Evolutionary conservation across 2,113 vertebrate species (phyloP), one percentile per base, ranked within the genome.

Genomic region (Dasyornis broadbenti): DNA sequence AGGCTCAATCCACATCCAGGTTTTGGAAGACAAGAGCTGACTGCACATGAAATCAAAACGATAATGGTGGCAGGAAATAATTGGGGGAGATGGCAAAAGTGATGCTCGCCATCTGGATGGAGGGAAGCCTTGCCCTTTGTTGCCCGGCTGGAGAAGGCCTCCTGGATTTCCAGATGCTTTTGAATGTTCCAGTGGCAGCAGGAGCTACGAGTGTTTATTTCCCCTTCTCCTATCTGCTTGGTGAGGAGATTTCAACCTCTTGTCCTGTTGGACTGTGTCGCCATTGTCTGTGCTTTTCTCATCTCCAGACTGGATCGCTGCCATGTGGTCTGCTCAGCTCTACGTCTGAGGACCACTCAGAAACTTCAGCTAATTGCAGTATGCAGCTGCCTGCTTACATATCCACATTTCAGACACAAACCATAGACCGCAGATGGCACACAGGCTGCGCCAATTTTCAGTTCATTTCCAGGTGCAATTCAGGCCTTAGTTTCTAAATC

Each of bases 281-380:
- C 94, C 96, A 96, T 96, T 96, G 95, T 96, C 92, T 96, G 93
- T 71, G 94, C 88, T 95, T 92, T 81, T 89, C 95, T 94, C 93
- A 94, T 96, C 96, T 97, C 93, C 96, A 97, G 96, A 96, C 95
- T 97, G 96, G 95, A 96, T 96, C 6, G 16, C 88, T 97, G 95
- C 95, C 96, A 96, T 97, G 95, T 95, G 96, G 96, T 96, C 96
- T 95, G 96, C 96, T 97, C 95, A 95, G 94, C 93, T 81, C 94
- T 65, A 92, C 17, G 90, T 96, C 96, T 96, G 96, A 97, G 96
- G 95, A 96, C 93, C 96, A 96, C 94, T 95, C 95, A 95, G 95
- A 96, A 97, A 96, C 95, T 96, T 96, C 95, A 96, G 95, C 90
- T 96, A 96, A 97, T 96, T 96, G 95, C 95, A 95, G 95, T 11